Conservation (phyloP, 1,140 invertebrate genomes). For the Hirudo medicinalis region DNA sequence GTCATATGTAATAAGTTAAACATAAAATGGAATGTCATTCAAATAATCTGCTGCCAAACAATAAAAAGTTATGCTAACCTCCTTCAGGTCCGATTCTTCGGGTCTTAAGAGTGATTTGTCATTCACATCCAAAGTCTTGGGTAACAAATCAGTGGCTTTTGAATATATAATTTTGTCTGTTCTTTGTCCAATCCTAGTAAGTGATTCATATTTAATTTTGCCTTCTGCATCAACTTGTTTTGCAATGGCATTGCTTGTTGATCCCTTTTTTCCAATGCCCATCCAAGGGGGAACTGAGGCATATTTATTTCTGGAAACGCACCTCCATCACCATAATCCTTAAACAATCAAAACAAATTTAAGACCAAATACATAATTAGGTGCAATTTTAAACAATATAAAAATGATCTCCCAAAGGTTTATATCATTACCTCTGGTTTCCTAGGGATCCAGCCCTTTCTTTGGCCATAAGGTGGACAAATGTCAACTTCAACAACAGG, state of each 20-base stretch:
- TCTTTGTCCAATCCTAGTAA: constrained; percentile 82
- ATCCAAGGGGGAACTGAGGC: constrained; percentile 87
- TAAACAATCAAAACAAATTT: constrained; percentile 17
- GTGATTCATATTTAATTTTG: constrained; percentile 90
- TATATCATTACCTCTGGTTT: constrained; percentile 56
- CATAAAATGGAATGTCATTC: background rate
- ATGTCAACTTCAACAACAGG: constrained; percentile 38
- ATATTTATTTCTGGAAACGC: constrained; percentile 96
- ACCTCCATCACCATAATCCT: constrained; percentile 85
- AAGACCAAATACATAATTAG: background rate
- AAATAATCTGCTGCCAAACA: background rate
- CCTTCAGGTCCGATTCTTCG: constrained; percentile 67
- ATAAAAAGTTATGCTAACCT: constrained; percentile 42
- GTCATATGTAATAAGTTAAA: background rate
- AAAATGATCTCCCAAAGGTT: constrained; percentile 18
- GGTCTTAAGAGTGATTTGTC: constrained; percentile 56
- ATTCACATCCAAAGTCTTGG: constrained; percentile 77
- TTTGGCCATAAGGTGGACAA: constrained; percentile 81
- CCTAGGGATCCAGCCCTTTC: constrained; percentile 85
- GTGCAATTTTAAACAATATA: constrained; percentile 15
- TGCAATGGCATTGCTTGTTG: constrained; percentile 63
- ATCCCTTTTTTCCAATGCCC: constrained; percentile 43
- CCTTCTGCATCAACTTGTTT: constrained; percentile 72
- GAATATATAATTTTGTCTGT: constrained; percentile 96
- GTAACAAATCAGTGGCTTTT: constrained; percentile 80